Conservation (phyloP, 2,888 invertebrate genomes). For the Camptogramma bilineatum region DNA sequence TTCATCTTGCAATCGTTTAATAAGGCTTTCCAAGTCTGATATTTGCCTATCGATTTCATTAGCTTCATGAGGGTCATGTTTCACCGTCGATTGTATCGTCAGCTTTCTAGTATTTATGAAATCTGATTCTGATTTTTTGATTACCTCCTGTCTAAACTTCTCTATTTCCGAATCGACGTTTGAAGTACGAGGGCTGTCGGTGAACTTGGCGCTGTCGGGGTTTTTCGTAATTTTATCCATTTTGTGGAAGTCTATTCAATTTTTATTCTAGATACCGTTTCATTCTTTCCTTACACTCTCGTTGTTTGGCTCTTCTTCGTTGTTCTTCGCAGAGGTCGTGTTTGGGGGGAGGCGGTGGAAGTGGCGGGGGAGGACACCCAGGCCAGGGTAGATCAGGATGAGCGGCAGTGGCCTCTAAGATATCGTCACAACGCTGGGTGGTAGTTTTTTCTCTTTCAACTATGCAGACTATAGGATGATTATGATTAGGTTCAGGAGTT, state of each 20-base stretch:
- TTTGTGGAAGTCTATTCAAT: background rate
- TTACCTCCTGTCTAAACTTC: conserved; percentile 46
- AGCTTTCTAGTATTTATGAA: conserved; percentile 45
- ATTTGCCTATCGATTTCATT: conserved; percentile 62
- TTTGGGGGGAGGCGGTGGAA: conserved; percentile 56
- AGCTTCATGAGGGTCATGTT: conserved; percentile 27
- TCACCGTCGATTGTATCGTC: conserved; percentile 45
- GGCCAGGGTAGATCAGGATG: conserved; percentile 55
- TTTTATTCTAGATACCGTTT: conserved; percentile 59
- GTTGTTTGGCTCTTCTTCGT: conserved; percentile 45
- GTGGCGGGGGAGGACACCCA: conserved; percentile 55
- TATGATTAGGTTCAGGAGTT: conserved; percentile 24
- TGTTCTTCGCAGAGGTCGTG: conserved; percentile 61
- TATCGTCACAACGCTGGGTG: conserved; percentile 58
- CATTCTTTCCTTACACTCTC: conserved; percentile 59
- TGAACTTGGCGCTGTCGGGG: conserved; percentile 19
- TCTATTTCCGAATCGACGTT: conserved; percentile 49
- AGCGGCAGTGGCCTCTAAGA: conserved; percentile 46
- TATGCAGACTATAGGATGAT: conserved; percentile 51
- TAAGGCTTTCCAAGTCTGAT: conserved; percentile 58
- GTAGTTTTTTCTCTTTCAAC: conserved; percentile 55
- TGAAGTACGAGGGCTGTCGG: conserved; percentile 30
- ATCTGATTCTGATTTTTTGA: conserved; percentile 45
- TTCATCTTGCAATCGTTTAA: conserved; percentile 63
- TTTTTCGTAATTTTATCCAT: conserved; percentile 31